Evolutionary conservation across 2,888 invertebrate genomes (phyloP).

Genomic region (Drosophila greeni): DNA sequence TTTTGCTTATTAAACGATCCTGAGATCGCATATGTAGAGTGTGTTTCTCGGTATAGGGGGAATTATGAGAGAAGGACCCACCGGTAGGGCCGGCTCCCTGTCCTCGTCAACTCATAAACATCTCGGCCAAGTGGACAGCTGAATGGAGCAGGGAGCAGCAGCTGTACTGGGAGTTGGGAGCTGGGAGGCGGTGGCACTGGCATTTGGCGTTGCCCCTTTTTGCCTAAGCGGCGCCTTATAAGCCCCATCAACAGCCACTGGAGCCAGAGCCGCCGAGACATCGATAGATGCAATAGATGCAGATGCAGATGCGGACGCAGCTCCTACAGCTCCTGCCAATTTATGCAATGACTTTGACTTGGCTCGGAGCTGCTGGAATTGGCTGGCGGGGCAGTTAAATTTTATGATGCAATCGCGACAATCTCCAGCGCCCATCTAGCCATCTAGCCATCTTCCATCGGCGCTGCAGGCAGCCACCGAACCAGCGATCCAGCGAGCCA

Average conservation of each 20-base stretch:
- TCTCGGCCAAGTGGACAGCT: constrained; percentile 67
- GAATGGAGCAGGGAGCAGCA: constrained; percentile 50
- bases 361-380: constrained; percentile 32
- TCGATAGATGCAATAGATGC: constrained; percentile 32
- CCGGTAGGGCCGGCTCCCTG: constrained; percentile 41
- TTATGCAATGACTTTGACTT: constrained; percentile 61
- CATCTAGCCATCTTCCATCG: constrained; percentile 35
- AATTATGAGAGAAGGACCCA: constrained; percentile 65
- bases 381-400: constrained; percentile 60
- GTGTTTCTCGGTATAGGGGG: constrained; percentile 47
- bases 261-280: constrained; percentile 25
- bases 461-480: constrained; percentile 40
- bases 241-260: constrained; percentile 43
- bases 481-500: constrained; percentile 11
- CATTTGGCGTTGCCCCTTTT: constrained; percentile 40
- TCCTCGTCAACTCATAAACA: constrained; percentile 68
- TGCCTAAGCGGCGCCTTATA: constrained; percentile 68
- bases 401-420: constrained; percentile 70
- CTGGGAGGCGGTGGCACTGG: constrained; percentile 8
- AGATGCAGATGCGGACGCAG: constrained; percentile 39
- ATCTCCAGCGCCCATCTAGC: constrained; percentile 55
- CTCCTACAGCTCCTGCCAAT: constrained; percentile 50
- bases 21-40: constrained; percentile 23
- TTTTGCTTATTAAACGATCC: constrained; percentile 35
- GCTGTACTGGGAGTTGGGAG: not conserved